Percentiles rank a stretch among this genome's conserved stretches.
Conservation (phyloP, 2,888 invertebrate species). For the Lasioglossum figueresi region DNA sequence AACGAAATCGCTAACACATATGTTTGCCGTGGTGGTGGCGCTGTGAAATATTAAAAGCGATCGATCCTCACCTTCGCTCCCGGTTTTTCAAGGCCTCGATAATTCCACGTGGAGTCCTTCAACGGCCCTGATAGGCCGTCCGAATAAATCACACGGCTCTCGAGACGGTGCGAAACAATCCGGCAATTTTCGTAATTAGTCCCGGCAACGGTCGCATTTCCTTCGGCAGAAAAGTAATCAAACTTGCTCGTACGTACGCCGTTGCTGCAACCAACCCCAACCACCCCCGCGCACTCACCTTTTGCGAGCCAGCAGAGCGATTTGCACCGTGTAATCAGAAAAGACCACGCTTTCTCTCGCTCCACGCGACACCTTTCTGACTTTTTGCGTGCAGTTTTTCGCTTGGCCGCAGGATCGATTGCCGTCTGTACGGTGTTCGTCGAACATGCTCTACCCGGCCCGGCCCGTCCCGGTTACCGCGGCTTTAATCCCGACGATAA, state of each 20-base stretch:
- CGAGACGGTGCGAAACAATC: constrained; percentile 19
- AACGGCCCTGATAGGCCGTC: neutral
- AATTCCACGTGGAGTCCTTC: neutral
- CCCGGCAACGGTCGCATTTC: constrained; percentile 29
- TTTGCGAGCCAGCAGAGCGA: neutral
- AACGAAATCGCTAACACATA: neutral
- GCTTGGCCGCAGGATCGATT: constrained; percentile 32
- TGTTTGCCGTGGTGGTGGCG: neutral
- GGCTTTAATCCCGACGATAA: constrained; percentile 62
- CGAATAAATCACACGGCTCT: constrained; percentile 3
- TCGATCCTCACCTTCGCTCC: neutral
- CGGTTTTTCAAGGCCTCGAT: constrained; percentile 1
- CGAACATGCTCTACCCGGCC: constrained; percentile 47
- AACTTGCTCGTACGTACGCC: constrained; percentile 7
- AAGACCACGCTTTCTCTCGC: constrained; percentile 14
- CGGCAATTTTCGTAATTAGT: constrained; percentile 34
- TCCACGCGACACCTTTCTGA: constrained; percentile 9
- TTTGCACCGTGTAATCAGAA: constrained; percentile 21
- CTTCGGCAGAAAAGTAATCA: constrained; percentile 25
- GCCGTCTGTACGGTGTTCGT: constrained; percentile 8
- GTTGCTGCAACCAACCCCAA: neutral
- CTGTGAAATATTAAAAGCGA: neutral
- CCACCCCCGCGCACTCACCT: neutral
- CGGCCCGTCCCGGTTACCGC: constrained; percentile 25
- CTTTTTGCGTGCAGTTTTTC: constrained; percentile 2